Conservation (phyloP, 2,113 vertebrate species). For the Pseudopipra pipra region DNA sequence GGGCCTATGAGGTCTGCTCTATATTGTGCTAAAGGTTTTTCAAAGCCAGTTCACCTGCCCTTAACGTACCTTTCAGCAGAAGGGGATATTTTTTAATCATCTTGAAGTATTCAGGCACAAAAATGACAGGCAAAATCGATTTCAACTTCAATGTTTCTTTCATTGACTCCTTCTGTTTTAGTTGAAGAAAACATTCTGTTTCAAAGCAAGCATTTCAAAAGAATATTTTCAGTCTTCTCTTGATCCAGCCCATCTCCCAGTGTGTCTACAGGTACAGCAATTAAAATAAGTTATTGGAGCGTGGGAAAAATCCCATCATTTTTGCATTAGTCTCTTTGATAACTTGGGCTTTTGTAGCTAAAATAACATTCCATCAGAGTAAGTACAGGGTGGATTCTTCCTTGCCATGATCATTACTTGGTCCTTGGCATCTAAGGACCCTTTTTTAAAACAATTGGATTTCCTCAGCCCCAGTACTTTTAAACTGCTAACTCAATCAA, state of each 20-base stretch:
- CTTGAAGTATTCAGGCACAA: neutral
- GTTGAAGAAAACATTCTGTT: neutral
- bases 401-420: fast-evolving
- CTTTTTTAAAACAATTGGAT: neutral
- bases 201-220: neutral
- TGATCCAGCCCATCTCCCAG: neutral
- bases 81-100: neutral
- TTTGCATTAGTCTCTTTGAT: neutral
- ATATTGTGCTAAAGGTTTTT: neutral
- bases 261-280: neutral
- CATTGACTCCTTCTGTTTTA: neutral
- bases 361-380: neutral
- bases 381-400: neutral
- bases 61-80: neutral
- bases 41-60: neutral
- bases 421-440: neutral
- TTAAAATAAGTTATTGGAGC: neutral
- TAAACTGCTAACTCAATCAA: neutral
- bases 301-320: neutral
- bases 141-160: neutral
- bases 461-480: neutral
- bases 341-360: neutral
- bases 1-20: neutral
- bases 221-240: neutral
- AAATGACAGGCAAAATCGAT: neutral